phyloP scores from a whole-genome alignment of 2,888 invertebrate species.

The Lycia hirtaria region DNA sequence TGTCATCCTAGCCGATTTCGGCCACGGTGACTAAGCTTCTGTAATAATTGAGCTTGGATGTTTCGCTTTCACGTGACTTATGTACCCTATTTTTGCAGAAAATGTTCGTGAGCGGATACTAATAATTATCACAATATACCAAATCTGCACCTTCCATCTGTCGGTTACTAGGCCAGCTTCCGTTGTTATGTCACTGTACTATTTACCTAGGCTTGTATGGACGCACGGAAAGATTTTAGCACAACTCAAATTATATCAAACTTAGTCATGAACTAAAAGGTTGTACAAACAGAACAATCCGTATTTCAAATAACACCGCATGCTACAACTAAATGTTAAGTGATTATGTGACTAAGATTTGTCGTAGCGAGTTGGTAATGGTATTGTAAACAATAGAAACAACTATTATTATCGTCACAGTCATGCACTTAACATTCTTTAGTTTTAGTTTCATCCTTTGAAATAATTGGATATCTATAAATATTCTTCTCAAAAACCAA shows the following conservation, averaged over 20 bases:
- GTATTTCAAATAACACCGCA: not conserved
- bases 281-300: conserved; percentile 6
- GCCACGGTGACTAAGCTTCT: too few relatives aligned
- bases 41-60: too few relatives aligned
- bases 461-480: too few relatives aligned
- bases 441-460: too few relatives aligned
- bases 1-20: too few relatives aligned
- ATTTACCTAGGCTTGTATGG: conserved; percentile 5
- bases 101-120: too few relatives aligned
- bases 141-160: conserved; percentile 1
- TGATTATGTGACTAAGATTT: conserved; percentile 1
- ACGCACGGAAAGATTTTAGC: conserved; percentile 11
- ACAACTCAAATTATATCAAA: conserved; percentile 9
- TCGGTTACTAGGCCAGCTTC: conserved; percentile 26
- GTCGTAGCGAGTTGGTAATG: not conserved
- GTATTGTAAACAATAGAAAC: not conserved
- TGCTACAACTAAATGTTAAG: conserved; percentile 6
- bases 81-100: too few relatives aligned
- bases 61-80: too few relatives aligned
- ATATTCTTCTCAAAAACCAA: too few relatives aligned
- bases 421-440: too few relatives aligned
- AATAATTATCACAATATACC: not conserved
- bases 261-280: conserved; percentile 12
- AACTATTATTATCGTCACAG: too few relatives aligned
- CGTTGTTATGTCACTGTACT: conserved; percentile 9